Evolutionary conservation across 2,888 invertebrate species (phyloP).

Genomic region (Tuberolachnus salignus): DNA sequence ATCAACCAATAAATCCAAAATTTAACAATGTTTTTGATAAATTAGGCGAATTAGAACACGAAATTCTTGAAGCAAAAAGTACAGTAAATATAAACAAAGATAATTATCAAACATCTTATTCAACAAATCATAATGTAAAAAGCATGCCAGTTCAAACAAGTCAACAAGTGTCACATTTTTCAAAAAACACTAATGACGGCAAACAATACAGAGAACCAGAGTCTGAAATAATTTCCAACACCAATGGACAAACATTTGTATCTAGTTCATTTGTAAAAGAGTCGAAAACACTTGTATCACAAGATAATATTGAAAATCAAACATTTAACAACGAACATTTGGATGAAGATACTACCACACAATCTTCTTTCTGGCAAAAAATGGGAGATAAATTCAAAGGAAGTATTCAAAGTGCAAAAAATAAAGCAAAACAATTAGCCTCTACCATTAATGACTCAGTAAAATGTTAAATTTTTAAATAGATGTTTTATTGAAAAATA

Average conservation of each 20-base stretch:
- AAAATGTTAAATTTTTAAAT: constrained; percentile 58
- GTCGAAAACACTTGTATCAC: constrained; percentile 36
- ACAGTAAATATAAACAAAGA: constrained; percentile 29
- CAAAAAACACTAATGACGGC: constrained; percentile 20
- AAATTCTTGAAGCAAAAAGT: constrained; percentile 31
- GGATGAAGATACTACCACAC: constrained; percentile 58
- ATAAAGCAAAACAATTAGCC: constrained; percentile 65
- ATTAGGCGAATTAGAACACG: constrained; percentile 35
- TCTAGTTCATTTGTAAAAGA: constrained; percentile 31
- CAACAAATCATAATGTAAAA: constrained; percentile 37
- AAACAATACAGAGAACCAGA: constrained; percentile 44
- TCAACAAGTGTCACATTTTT: constrained; percentile 28
- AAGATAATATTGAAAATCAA: constrained; percentile 4
- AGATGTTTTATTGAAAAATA: constrained; percentile 60
- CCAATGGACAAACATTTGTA: constrained; percentile 4
- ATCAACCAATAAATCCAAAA: constrained; percentile 10
- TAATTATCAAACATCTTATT: constrained; percentile 38
- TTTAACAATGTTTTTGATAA: constrained; percentile 37
- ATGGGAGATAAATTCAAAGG: constrained; percentile 66
- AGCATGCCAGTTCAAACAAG: constrained; percentile 35
- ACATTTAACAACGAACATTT: constrained; percentile 57
- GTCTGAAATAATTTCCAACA: constrained; percentile 56
- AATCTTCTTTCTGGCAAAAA: constrained; percentile 66
- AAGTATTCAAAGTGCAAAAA: constrained; percentile 66
- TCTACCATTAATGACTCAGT: constrained; percentile 57